These are phyloP conservation scores for Oreocharis arfaki DNA, from an alignment of 2,113 vertebrate genomes.

Conservation along the genomic window DNA sequence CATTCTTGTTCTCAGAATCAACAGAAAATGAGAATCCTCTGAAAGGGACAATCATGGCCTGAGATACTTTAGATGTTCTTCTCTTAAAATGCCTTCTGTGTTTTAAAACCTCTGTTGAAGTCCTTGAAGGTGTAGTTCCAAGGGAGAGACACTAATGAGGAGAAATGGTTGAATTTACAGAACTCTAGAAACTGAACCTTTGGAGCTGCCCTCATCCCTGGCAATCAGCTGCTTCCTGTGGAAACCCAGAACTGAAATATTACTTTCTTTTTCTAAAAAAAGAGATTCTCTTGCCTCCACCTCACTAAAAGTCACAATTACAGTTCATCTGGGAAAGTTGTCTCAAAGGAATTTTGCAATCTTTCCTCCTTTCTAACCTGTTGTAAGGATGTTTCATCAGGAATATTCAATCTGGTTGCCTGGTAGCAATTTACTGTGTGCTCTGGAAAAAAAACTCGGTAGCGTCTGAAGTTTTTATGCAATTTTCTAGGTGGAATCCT, in stretches of 20 bases:
- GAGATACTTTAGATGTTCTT: not conserved
- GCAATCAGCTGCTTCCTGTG: not conserved
- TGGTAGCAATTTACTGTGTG: not conserved
- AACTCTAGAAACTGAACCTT: not conserved
- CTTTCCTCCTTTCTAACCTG: not conserved
- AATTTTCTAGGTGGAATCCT: not conserved
- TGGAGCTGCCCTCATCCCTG: not conserved
- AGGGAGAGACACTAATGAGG: not conserved
- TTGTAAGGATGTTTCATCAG: not conserved
- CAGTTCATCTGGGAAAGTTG: not conserved
- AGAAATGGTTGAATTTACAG: not conserved
- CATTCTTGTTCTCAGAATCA: not conserved
- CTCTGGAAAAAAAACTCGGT: not conserved
- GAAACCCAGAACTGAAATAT: not conserved
- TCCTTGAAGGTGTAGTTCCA: not conserved
- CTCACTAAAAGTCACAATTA: not conserved
- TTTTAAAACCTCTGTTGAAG: not conserved
- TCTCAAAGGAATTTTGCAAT: not conserved
- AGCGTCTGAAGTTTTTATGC: not conserved
- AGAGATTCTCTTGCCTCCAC: not conserved
- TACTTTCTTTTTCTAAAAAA: not conserved
- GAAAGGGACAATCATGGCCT: not conserved
- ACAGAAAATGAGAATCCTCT: not conserved
- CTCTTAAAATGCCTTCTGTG: not conserved
- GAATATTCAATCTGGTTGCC: not conserved